Evolutionary conservation across 1,140 invertebrate genomes (phyloP), one percentile per base, ranked within the genome.

Genomic region (Geopemphigus sp.): DNA sequence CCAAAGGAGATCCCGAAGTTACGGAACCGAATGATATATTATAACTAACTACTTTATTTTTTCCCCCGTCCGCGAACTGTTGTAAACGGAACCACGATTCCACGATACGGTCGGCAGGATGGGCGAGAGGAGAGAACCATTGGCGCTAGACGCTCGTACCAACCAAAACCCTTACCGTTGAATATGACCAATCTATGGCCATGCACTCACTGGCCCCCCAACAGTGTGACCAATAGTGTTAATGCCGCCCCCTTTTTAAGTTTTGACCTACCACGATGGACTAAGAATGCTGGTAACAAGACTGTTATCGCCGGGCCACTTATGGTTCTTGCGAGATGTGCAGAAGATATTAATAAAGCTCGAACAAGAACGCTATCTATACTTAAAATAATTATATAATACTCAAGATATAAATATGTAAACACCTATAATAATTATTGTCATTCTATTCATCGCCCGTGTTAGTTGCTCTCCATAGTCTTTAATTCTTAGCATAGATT

Each of bases 1-100:
- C 14, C 22, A 26, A 6, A 50, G 5, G 12, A 26, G 45, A 5
- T 26, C 45, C 22, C 10, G 22, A 68, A 68, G 45, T 50, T 14
- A 57, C 74, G 39, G 50, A 78, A 61, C 74, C 56, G 15, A 63
- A 63, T 29, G 57, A 50, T 57, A 63, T 50, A 47, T 66, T 66
- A 66, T 50, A 24, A 50, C 39, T 50, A 54, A 47, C 39, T 5
- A 19, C 56, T 45, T 50, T 45, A 5, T 22, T 32, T 63, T 61
- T 29, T 61, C 39, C 72, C 57, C 57, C 39, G 24, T 26, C 15
- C 74, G 26, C n/a, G 26, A 39, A 50, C 56, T 22, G 15, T n/a
- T 63, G 74, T 78, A 78, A 78, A 78, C 74, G 74, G 57, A 78
- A 78, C 74, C 74, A 78, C 74, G 74, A 78, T 78, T 78, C 57